Base-by-base conservation (phyloP, 2,113 vertebrate species). In the Scophthalmus maximus region DNA sequence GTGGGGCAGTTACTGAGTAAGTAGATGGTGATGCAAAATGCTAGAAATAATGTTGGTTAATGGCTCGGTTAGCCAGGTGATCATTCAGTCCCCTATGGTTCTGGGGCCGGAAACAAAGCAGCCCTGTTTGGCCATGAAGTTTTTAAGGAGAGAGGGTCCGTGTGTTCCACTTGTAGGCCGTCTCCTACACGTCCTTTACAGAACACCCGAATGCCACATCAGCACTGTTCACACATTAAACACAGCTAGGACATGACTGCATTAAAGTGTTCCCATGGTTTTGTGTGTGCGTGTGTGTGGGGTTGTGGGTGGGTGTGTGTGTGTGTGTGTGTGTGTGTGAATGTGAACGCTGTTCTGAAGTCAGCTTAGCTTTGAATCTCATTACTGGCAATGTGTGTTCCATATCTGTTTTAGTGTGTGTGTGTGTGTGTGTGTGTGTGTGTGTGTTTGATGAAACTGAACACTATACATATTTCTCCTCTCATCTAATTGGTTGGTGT, bases 171-270 rank as follows among this genome's bases (percentile, higher is more conserved):
- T 47, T 58, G 32, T 52, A 34, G 22, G 72, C 42, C 22, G 12
- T 53, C 50, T 78, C 42, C 42, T 71, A 42, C 47, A 15, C 1
- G 30, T 59, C 76, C 65, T 79, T 76, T 82, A 67, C 34, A 70
- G 30, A 76, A 49, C 64, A 56, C 30, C 9, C 69, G 75, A 63
- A 86, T 68, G 81, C 76, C 79, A 74, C 65, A 83, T 89, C 86
- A 88, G 86, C 87, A 83, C 60, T 40, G 78, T 83, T 88, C 82
- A 90, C 87, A 87, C 70, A 88, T 88, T 87, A 86, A 85, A 79
- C 81, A 74, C 70, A 85, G 68, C 59, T 30, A 34, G 47, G 59
- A 34, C 72, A 29, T 55, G 58, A 66, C 57, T 68, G 64, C 76
- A 73, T 64, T 68, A 67, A 52, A 73, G 81, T 51, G 25, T 46